Evolutionary conservation across 2,888 invertebrate genomes (phyloP), one percentile per base, ranked within the genome.

Genomic region (Nemapogon koenigi): DNA sequence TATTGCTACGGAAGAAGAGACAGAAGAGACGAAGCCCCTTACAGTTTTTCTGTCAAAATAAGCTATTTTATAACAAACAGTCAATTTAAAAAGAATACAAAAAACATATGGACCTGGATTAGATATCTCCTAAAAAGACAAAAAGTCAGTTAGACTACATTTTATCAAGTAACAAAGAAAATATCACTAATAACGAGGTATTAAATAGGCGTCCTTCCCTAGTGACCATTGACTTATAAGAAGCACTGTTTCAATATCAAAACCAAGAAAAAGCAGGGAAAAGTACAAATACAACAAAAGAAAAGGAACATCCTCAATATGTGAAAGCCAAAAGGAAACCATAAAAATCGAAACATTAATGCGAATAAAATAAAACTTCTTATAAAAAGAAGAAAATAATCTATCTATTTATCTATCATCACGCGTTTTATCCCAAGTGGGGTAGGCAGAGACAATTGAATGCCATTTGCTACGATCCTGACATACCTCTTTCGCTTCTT

Each of bases 1-100:
- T 40, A 14, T 4, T 43, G 43, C 37, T 48, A 40, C 19, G 43
- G 46, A 37, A 42, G 41, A 40, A 41, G 45, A 43, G 39, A 44
- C 17, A 39, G 43, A n/a, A 40, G 44, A 41, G 45, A 43, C 16
- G 42, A 42, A 41, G 31, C 19, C 10, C 27, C 45, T 28, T 25
- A 43, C 2, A 39, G 45, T 19, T 44, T 43, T 26, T 39, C 38
- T 14, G 37, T 35, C 37, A 33, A 41, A 41, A 44, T 41, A 35
- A 37, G 43, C 17, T 26, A 44, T 3, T 39, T 40, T 16, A 14
- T 41, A 16, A 41, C 41, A 1, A 43, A 43, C 13, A 42, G 38
- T 18, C 29, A 41, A 28, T 43, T 46, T 13, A 39, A 41, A 31
- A 46, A 46, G 35, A 44, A 43, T 25, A 37, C 6, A n/a, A 43